Evolutionary conservation across 2,888 invertebrate species (phyloP).

Genomic region (Sisyra terminalis): DNA sequence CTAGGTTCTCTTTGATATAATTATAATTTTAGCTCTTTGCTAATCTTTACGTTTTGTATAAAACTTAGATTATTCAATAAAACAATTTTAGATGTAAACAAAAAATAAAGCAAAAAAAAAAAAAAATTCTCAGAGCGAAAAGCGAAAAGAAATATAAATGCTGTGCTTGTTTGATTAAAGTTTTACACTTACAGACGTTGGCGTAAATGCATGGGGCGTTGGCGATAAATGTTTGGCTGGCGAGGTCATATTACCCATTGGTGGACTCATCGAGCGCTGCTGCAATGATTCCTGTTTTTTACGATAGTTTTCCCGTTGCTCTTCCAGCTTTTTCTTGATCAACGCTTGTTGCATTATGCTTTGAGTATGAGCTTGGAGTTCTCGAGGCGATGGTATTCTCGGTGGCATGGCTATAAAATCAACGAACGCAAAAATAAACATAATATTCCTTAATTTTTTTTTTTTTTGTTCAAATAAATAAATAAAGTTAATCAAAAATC

Average conservation of each 20-base stretch:
- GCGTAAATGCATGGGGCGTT: constrained; percentile 74
- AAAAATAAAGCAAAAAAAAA: too few relatives aligned
- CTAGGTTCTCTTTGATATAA: too few relatives aligned
- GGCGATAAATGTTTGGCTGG: constrained; percentile 34
- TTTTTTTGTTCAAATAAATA: too few relatives aligned
- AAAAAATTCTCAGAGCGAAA: too few relatives aligned
- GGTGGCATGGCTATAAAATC: constrained; percentile 43
- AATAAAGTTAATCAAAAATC: too few relatives aligned
- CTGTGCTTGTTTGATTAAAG: background rate
- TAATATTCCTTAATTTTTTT: constrained; percentile 1
- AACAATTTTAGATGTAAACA: background rate
- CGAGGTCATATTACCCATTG: constrained; percentile 16
- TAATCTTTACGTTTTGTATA: too few relatives aligned
- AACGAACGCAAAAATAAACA: constrained; percentile 7
- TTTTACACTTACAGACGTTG: constrained; percentile 51
- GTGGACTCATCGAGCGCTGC: constrained; percentile 14
- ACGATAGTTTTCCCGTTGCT: constrained; percentile 70
- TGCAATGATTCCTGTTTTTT: constrained; percentile 52
- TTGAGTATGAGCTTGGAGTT: constrained; percentile 71
- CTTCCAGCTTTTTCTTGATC: constrained; percentile 78
- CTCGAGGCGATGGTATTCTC: constrained; percentile 67
- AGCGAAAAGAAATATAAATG: background rate
- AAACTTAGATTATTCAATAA: constrained; percentile 2
- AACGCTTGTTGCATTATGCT: constrained; percentile 73
- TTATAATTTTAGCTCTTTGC: too few relatives aligned